These are phyloP conservation scores for Micronycteris hirsuta DNA, from an alignment of 2,113 vertebrate genomes.

Conservation along the genomic window DNA sequence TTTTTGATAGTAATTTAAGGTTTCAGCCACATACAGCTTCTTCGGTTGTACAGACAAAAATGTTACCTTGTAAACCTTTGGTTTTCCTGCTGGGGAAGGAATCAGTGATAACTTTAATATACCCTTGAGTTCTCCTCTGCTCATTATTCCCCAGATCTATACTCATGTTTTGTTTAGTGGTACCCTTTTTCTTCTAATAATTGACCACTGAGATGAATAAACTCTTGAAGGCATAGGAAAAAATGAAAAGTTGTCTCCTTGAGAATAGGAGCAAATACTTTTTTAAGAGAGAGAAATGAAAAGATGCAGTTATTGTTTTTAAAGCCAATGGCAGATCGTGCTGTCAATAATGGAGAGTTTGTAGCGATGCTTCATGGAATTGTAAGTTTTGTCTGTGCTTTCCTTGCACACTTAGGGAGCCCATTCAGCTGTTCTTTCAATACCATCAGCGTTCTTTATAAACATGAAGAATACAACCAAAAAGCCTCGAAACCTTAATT, in stretches of 20 bases:
- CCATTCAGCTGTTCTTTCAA: conserved; percentile 72
- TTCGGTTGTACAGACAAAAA: neutral
- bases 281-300: conserved; percentile 67
- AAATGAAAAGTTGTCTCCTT: conserved; percentile 70
- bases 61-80: conserved; percentile 37
- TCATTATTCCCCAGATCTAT: conserved; percentile 50
- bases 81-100: conserved; percentile 29
- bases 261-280: conserved; percentile 52
- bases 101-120: conserved; percentile 36
- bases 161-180: conserved; percentile 43
- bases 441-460: conserved; percentile 63
- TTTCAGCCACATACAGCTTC: neutral
- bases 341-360: conserved; percentile 71
- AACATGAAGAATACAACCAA: conserved; percentile 65
- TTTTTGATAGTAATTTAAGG: conserved; percentile 5
- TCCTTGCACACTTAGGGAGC: conserved; percentile 66
- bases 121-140: conserved; percentile 35
- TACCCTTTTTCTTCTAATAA: conserved; percentile 41
- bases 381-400: conserved; percentile 73
- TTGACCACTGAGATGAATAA: conserved; percentile 64
- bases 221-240: conserved; percentile 70
- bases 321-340: conserved; percentile 74
- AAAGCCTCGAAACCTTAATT: conserved; percentile 55
- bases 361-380: conserved; percentile 73
- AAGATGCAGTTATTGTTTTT: conserved; percentile 76